Percentiles rank a stretch among this genome's conserved stretches.
phyloP scores from a whole-genome alignment of 2,797 vertebrate species.

The Pteronotus mesoamericanus region DNA sequence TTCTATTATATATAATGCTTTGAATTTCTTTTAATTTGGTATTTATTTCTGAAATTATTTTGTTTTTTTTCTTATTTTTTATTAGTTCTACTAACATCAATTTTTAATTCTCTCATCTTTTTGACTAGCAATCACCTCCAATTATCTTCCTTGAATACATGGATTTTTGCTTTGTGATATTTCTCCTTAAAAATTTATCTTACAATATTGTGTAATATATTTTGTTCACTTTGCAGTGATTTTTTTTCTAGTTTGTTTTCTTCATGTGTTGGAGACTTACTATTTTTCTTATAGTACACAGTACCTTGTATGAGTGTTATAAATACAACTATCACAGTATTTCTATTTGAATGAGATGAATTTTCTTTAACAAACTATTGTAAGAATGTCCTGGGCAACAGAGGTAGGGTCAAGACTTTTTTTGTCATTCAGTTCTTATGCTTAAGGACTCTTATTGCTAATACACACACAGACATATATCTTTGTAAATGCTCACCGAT shows the following conservation, averaged over 20 bases:
- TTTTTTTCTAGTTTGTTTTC: not conserved
- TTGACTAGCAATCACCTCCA: not conserved
- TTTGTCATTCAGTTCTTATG: not conserved
- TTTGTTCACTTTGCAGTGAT: not conserved
- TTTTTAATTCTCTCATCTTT: not conserved
- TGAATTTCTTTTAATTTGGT: not conserved
- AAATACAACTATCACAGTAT: not conserved
- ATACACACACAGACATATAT: not conserved
- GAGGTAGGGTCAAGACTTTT: not conserved
- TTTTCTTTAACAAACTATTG: not conserved
- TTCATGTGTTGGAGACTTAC: not conserved
- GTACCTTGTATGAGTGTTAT: not conserved
- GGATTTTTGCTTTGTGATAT: not conserved
- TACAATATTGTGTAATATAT: not conserved
- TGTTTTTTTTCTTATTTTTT: not conserved
- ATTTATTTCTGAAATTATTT: not conserved
- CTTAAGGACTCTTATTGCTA: not conserved
- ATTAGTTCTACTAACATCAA: not conserved
- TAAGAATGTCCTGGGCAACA: not conserved
- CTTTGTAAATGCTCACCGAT: too few relatives aligned
- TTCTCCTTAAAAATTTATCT: not conserved
- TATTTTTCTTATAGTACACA: not conserved
- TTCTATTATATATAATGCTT: not conserved
- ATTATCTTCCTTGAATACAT: not conserved
- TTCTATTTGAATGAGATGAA: not conserved